Conservation (phyloP, 2,888 invertebrate species). For the Myathropa florea region DNA sequence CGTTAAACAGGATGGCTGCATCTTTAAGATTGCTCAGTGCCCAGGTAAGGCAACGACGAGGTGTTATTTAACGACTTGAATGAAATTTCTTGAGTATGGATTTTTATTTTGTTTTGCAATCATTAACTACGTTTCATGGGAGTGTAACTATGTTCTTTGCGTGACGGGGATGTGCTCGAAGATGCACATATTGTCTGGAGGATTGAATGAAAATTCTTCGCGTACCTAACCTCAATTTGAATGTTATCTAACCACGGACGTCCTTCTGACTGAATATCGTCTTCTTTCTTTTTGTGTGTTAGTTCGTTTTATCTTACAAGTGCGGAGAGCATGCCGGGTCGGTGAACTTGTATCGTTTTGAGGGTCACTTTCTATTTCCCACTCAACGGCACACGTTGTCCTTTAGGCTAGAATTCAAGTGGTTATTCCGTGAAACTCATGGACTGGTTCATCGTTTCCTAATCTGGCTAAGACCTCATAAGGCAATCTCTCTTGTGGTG, state of each 20-base stretch:
- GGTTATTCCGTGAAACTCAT: not conserved
- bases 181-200: not conserved
- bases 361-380: slow-evolving; percentile 36
- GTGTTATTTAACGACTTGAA: slow-evolving; percentile 23
- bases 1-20: slow-evolving; percentile 75
- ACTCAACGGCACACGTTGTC: not conserved
- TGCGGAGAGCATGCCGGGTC: slow-evolving; percentile 22
- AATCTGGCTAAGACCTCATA: not conserved
- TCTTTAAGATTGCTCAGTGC: slow-evolving; percentile 76
- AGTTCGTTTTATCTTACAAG: not conserved
- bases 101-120: not conserved
- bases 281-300: slow-evolving; percentile 12
- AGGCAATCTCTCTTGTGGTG: not conserved
- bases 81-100: not conserved
- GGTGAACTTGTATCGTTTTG: slow-evolving; percentile 41
- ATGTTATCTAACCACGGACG: slow-evolving; percentile 65
- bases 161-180: not conserved
- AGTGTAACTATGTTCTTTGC: not conserved
- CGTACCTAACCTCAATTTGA: slow-evolving; percentile 58
- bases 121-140: not conserved
- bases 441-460: not conserved
- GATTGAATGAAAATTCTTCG: slow-evolving; percentile 31
- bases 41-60: slow-evolving; percentile 75
- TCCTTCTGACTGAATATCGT: slow-evolving; percentile 25
- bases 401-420: not conserved